These are phyloP conservation scores for Drosophila setifemur DNA, from an alignment of 1,140 invertebrate genomes.

Conservation along the genomic window DNA sequence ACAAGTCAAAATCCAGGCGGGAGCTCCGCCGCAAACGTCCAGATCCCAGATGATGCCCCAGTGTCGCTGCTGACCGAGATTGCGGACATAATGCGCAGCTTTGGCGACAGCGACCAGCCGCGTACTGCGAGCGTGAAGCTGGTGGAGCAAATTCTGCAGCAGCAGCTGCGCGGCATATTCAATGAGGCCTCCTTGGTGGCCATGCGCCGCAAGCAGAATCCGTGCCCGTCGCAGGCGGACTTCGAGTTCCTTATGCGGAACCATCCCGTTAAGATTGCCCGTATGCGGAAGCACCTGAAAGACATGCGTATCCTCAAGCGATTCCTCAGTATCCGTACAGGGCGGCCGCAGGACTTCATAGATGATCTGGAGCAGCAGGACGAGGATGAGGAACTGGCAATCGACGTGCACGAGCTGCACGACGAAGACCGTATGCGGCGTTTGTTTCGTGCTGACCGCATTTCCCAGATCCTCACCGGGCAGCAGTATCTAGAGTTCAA, in stretches of 20 bases:
- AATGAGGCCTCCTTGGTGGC: conserved; percentile 76
- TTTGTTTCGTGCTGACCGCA: conserved; percentile 78
- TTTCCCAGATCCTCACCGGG: conserved; percentile 76
- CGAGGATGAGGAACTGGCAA: conserved; percentile 73
- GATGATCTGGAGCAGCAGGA: conserved; percentile 75
- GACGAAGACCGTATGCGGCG: conserved; percentile 80
- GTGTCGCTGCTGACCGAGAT: conserved; percentile 76
- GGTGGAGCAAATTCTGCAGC: conserved; percentile 79
- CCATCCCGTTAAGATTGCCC: conserved; percentile 76
- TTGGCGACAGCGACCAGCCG: conserved; percentile 76
- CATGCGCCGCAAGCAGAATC: conserved; percentile 72
- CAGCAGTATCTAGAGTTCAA: conserved; percentile 79
- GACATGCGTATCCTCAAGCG: conserved; percentile 75
- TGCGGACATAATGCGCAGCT: conserved; percentile 81
- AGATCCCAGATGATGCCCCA: conserved; percentile 53
- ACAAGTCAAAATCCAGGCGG: not conserved
- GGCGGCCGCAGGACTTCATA: conserved; percentile 64
- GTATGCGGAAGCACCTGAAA: conserved; percentile 79
- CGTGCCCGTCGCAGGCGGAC: conserved; percentile 74
- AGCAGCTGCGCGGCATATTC: conserved; percentile 79
- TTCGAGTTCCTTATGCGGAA: conserved; percentile 81
- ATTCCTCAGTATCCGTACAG: conserved; percentile 71
- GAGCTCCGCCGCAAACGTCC: not conserved
- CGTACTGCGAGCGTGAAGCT: conserved; percentile 69
- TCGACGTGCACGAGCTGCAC: conserved; percentile 72